Evolutionary conservation across 2,113 vertebrate species (phyloP), one percentile per base, ranked within the genome.

Genomic region (Pterocles gutturalis): DNA sequence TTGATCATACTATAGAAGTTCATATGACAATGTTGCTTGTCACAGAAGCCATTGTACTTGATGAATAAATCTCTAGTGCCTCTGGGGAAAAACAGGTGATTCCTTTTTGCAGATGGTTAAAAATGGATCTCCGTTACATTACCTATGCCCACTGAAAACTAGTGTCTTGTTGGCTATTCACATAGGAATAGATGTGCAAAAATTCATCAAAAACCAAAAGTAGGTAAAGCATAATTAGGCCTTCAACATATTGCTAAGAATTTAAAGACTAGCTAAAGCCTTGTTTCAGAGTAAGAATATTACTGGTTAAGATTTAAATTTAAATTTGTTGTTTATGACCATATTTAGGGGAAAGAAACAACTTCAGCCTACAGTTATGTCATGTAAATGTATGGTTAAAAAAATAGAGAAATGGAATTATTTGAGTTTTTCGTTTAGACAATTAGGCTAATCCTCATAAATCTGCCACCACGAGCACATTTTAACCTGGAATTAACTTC

Each of bases 171-270:
- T 38, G 87, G 61, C 62, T 85, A 29, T 31, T 84, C 45, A 57
- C 17, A 60, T n/a, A 67, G 48, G 43, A 82, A 58, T 7, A 46
- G 25, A 66, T 25, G 13, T 22, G 65, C 11, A 92, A 78, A 94
- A 91, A 61, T 28, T 21, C 3, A 6, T 79, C 73, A 55, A 95
- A 97, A 83, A 83, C 61, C 57, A 76, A 17, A 87, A 89, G n/a
- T 1, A 94, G 60, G 33, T 51, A 5, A 91, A 53, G 65, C 36
- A 24, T 36, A 94, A 67, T 15, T 7, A 78, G 41, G 65, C n/a
- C 46, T 85, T 91, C 72, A 43, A 70, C 29, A 53, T 9, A 38
- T 10, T 26, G 58, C 29, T 20, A 51, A 48, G 31, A 34, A 76
- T 69, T 71, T 57, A 64, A 53, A 84, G 38, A 34, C 31, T 53